A percentile compares a stretch with the other conserved stretches of the same genome.
Conservation (phyloP, 2,888 invertebrate genomes). For the Caenorhabditis sp. region DNA sequence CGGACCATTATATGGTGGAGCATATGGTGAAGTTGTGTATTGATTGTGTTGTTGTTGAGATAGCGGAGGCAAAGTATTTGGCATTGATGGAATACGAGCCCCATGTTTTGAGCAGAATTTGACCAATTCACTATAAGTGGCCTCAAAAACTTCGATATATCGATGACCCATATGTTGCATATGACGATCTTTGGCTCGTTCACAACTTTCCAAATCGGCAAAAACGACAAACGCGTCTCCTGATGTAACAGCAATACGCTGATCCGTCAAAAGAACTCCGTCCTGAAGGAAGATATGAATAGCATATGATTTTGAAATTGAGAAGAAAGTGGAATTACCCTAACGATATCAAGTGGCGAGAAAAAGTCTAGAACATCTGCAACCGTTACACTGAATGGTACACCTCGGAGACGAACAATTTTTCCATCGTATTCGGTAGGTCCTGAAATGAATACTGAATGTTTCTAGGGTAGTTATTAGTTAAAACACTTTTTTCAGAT, state of each 20-base stretch:
- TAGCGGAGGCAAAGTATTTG: neutral
- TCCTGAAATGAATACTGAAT: neutral
- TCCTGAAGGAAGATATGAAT: no score
- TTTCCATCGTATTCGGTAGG: neutral
- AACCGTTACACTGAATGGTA: conserved; percentile 39
- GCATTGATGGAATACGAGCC: conserved; percentile 21
- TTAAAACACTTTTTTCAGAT: neutral
- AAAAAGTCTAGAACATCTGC: conserved; percentile 49
- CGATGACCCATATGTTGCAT: conserved; percentile 51
- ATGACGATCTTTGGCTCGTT: conserved; percentile 40
- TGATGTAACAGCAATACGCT: conserved; percentile 15
- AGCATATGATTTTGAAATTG: no score
- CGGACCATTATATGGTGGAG: conserved; percentile 1
- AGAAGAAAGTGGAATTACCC: conserved; percentile 13
- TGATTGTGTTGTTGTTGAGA: neutral
- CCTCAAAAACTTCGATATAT: conserved; percentile 54
- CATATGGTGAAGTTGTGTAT: neutral
- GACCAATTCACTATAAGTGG: conserved; percentile 34
- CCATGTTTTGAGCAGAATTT: conserved; percentile 38
- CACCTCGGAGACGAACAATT: conserved; percentile 44
- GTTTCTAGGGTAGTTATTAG: neutral
- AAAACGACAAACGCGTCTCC: conserved; percentile 50
- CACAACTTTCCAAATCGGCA: conserved; percentile 32
- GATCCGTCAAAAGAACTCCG: conserved; percentile 45
- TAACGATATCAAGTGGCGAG: conserved; percentile 39